A percentile compares a stretch with the other conserved stretches of the same genome.
phyloP scores from a whole-genome alignment of 2,113 vertebrate genomes.

The Rissa tridactyla region DNA sequence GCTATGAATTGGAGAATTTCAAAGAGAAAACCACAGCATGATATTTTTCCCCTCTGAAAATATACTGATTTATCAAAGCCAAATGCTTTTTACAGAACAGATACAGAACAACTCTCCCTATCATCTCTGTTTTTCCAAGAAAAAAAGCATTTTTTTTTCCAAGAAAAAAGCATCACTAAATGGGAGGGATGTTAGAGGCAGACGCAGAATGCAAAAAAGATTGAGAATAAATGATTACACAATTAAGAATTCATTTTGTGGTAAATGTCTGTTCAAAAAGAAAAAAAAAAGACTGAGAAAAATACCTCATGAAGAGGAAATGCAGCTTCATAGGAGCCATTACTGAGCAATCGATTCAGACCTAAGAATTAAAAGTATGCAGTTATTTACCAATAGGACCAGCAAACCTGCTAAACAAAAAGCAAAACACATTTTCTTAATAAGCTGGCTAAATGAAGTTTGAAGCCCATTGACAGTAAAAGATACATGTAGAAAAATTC shows the following conservation, averaged over 20 bases:
- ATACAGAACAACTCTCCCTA: background rate
- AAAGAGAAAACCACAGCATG: background rate
- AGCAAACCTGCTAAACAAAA: background rate
- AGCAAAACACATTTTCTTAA: background rate
- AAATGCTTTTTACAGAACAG: background rate
- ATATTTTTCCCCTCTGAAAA: background rate
- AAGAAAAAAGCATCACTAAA: background rate
- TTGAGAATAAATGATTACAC: background rate
- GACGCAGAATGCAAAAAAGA: background rate
- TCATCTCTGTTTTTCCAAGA: background rate
- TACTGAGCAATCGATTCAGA: constrained; percentile 92
- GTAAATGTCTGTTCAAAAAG: background rate
- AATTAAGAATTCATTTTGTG: background rate
- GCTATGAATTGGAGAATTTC: background rate
- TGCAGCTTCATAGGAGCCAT: constrained; percentile 92
- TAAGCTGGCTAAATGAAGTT: background rate
- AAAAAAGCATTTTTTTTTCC: background rate
- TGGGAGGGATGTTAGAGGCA: background rate
- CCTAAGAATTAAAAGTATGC: constrained; percentile 73
- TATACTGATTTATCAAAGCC: background rate
- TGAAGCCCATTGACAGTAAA: background rate
- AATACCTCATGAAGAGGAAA: constrained; percentile 96
- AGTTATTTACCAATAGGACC: constrained; percentile 17
- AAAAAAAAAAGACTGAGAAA: background rate
- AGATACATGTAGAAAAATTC: background rate